Evolutionary conservation across 2,888 invertebrate species (phyloP), one percentile per base, ranked within the genome.

Genomic region (Cerastoderma edule): DNA sequence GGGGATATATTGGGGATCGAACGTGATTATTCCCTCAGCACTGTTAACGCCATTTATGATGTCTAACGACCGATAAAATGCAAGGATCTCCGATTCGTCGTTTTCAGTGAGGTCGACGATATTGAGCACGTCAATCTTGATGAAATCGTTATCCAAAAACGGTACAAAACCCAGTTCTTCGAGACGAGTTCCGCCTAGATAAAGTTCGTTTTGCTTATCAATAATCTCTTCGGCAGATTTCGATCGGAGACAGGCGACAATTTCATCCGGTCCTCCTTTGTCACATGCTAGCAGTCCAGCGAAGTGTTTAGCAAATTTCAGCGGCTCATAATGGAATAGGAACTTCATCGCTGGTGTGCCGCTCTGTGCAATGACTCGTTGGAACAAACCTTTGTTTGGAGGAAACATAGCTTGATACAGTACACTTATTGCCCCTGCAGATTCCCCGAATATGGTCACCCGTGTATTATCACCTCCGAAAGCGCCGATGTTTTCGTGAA

Each of bases 41-140:
- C 96, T 95, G 93, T 98, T 98, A 93, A 97, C 97, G 78, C 98
- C 98, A 86, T 98, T 95, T 89, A 99, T 94, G 75, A 98, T 96
- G 93, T 97, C 97, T 83, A 74, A 30, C 6, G 67, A 65, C 6
- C 48, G n/a, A 64, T 71, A 78, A 46, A 75, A 48, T 27, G 27
- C 16, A n/a, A 64, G 19, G 5, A 16, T 46, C 3, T 39, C 44
- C 22, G 35, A 19, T n/a, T 60, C n/a, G n/a, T 27, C 35, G 28
- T 28, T 28, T 3, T 56, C 30, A 1, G 1, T 2, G 4, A 16
- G 5, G 30, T 56, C 13, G 1, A 8, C 56, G 28, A 56, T 16
- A 30, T 56, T 30, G 13, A 2, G 2, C n/a, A 16, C 13, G 22
- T 28, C 28, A 10, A 44, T 24, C 0, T 97, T 96, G 83, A 98